Evolutionary conservation across 2,113 vertebrate species (phyloP).

Genomic region (Tetraodon nigroviridis): DNA sequence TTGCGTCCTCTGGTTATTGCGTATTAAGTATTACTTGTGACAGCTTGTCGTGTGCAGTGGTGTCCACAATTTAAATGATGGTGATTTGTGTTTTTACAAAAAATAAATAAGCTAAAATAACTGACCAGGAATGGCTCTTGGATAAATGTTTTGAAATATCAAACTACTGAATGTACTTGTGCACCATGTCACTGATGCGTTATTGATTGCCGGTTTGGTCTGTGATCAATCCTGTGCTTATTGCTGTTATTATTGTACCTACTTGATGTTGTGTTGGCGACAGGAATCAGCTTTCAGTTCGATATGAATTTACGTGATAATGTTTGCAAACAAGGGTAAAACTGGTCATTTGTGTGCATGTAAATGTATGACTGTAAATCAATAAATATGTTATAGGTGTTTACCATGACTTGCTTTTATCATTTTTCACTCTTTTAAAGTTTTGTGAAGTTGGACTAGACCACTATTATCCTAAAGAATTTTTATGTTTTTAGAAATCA

Average conservation of each 20-base stretch:
- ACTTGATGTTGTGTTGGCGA: not conserved
- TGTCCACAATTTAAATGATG: slow-evolving; percentile 2
- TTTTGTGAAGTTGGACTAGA: too few species aligned
- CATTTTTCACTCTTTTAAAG: not conserved
- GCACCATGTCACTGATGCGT: slow-evolving; percentile 5
- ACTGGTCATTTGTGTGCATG: slow-evolving; percentile 7
- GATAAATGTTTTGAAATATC: not conserved
- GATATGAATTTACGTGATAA: not conserved
- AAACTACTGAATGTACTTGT: slow-evolving; percentile 23
- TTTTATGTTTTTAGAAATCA: too few species aligned
- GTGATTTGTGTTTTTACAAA: slow-evolving; percentile 7
- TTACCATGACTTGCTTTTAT: too few species aligned
- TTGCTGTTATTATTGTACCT: not conserved
- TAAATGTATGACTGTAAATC: slow-evolving; percentile 9
- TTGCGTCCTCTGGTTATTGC: not conserved
- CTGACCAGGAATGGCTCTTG: slow-evolving; percentile 17
- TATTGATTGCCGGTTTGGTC: slow-evolving; percentile 1
- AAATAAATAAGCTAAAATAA: slow-evolving; percentile 11
- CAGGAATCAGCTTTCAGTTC: not conserved
- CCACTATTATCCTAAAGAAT: too few species aligned
- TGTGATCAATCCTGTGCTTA: not conserved
- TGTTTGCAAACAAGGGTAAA: not conserved
- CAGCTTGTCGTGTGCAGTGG: not conserved
- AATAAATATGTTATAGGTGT: not conserved
- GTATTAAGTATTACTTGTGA: not conserved